Conservation (phyloP, 2,797 vertebrate genomes). For the Coluber constrictor region DNA sequence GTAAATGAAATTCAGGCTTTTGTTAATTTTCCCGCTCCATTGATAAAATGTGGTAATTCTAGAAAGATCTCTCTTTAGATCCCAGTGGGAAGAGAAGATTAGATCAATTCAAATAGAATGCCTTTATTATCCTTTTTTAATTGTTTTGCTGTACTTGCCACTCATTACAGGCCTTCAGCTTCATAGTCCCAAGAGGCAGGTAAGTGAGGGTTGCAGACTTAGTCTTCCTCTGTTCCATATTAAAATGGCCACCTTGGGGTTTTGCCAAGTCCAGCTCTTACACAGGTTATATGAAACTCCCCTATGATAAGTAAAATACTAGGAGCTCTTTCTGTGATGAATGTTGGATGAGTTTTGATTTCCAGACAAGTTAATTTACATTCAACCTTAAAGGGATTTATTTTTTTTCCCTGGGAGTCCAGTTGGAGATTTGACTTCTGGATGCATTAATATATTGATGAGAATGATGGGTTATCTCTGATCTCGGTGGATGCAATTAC, state of each 20-base stretch:
- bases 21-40: slow-evolving; percentile 63
- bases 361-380: slow-evolving; percentile 69
- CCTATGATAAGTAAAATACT: slow-evolving; percentile 57
- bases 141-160: slow-evolving; percentile 40
- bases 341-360: slow-evolving; percentile 59
- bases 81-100: slow-evolving; percentile 70
- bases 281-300: slow-evolving; percentile 61
- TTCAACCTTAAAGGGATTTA: slow-evolving; percentile 58
- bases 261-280: slow-evolving; percentile 35
- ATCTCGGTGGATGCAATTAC: slow-evolving; percentile 27
- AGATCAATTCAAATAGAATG: slow-evolving; percentile 74
- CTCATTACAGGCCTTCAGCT: slow-evolving; percentile 45
- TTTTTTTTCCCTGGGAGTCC: slow-evolving; percentile 37
- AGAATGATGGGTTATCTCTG: slow-evolving; percentile 23
- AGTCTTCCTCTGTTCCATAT: slow-evolving; percentile 44
- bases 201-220: slow-evolving; percentile 49
- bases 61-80: slow-evolving; percentile 68
- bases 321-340: slow-evolving; percentile 46
- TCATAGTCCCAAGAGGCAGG: slow-evolving; percentile 47
- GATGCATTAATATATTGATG: slow-evolving; percentile 39
- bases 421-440: slow-evolving; percentile 21
- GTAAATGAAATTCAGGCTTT: slow-evolving; percentile 66
- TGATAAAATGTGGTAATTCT: slow-evolving; percentile 71
- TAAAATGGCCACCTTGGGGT: slow-evolving; percentile 56
- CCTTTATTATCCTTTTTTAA: slow-evolving; percentile 68